Evolutionary conservation across 2,888 invertebrate species (phyloP).

Genomic region (Ichneumoninae sp.): DNA sequence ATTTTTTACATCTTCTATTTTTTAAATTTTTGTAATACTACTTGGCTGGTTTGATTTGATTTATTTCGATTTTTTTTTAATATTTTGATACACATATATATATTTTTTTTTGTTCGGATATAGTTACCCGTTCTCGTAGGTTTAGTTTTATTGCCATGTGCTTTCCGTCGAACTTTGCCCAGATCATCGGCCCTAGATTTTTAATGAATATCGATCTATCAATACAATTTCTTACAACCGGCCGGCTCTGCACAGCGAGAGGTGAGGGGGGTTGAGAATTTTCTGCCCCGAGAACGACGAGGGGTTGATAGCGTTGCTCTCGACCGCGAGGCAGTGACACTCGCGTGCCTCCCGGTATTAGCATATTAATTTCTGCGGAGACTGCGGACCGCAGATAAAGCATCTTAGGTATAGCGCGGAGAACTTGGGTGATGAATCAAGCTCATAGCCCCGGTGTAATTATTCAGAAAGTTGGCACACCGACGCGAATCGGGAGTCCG

Average conservation of each 20-base stretch:
- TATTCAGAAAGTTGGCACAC: conserved; percentile 82
- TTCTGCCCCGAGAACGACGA: conserved; percentile 3
- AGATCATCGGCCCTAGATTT: too few species aligned
- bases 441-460: conserved; percentile 82
- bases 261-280: neutral
- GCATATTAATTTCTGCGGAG: conserved; percentile 83
- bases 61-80: too few species aligned
- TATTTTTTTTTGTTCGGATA: too few species aligned
- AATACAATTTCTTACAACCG: neutral
- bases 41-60: too few species aligned
- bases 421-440: conserved; percentile 84
- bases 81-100: too few species aligned
- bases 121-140: too few species aligned
- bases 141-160: too few species aligned
- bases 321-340: conserved; percentile 10
- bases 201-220: too few species aligned
- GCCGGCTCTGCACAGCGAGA: neutral
- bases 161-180: too few species aligned
- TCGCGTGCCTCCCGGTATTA: conserved; percentile 75
- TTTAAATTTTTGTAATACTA: too few species aligned
- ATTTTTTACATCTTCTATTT: too few species aligned
- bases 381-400: conserved; percentile 83
- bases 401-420: conserved; percentile 82
- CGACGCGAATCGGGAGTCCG: conserved; percentile 70
- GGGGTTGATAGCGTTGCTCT: conserved; percentile 12